These are phyloP conservation scores for Euzophera pinguis DNA, from an alignment of 2,888 invertebrate species.

Conservation along the genomic window DNA sequence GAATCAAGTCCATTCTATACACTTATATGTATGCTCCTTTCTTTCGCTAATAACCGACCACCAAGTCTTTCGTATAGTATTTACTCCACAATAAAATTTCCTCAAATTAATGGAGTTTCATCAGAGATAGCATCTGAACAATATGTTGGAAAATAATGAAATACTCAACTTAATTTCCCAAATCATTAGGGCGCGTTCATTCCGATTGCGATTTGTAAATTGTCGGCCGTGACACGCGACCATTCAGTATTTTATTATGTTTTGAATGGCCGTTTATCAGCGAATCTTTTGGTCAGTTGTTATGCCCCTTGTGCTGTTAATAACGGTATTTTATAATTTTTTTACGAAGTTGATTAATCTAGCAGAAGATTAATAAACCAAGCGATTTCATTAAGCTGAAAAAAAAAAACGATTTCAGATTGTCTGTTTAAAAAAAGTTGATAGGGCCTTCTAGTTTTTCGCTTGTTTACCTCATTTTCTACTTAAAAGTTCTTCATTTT, in stretches of 20 bases:
- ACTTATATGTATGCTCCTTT: no score
- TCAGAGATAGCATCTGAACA: neutral
- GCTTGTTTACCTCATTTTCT: no score
- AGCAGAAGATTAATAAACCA: no score
- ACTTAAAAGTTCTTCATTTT: no score
- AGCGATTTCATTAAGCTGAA: no score
- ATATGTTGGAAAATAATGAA: slow-evolving; percentile 14
- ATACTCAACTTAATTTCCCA: slow-evolving; percentile 19
- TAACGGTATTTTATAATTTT: neutral
- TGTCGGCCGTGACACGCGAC: slow-evolving; percentile 13
- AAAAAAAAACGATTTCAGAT: no score
- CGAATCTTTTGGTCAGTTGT: slow-evolving; percentile 3
- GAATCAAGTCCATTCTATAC: no score
- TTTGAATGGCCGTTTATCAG: slow-evolving; percentile 10
- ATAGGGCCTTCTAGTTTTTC: no score
- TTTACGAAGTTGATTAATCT: no score
- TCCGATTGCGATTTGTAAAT: slow-evolving; percentile 15
- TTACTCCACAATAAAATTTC: neutral
- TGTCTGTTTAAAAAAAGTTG: no score
- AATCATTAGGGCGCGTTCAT: slow-evolving; percentile 18
- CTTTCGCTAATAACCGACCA: no score
- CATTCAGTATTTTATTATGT: slow-evolving; percentile 14
- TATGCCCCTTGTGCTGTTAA: slow-evolving; percentile 1
- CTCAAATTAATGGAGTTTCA: neutral
- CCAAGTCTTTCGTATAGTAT: neutral